Evolutionary conservation across 2,113 vertebrate genomes (phyloP).

Genomic region (Calyptomena viridis): DNA sequence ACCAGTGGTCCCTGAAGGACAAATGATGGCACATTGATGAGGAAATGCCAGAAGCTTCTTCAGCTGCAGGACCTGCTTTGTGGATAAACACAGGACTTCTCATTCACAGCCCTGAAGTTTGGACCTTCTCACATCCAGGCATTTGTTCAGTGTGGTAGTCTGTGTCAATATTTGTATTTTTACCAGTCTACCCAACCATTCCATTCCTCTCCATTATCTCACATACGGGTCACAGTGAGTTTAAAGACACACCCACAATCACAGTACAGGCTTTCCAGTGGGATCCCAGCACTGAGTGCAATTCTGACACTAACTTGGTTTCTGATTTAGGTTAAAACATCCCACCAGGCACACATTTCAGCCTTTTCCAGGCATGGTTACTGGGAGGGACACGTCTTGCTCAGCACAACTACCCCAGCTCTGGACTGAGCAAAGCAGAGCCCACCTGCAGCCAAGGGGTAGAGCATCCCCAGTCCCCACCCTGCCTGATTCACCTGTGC

Average conservation of each 20-base stretch:
- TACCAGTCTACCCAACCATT: not conserved
- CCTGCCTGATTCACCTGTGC: not conserved
- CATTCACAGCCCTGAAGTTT: not conserved
- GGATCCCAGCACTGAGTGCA: not conserved
- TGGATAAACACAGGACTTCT: not conserved
- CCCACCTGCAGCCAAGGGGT: not conserved
- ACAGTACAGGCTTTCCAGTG: not conserved
- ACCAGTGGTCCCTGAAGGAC: not conserved
- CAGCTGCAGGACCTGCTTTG: not conserved
- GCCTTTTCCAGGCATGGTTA: not conserved
- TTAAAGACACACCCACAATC: not conserved
- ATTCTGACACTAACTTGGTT: not conserved
- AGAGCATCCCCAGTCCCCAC: not conserved
- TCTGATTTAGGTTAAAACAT: not conserved
- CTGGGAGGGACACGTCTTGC: fast-evolving
- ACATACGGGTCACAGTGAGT: not conserved
- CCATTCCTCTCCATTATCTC: not conserved
- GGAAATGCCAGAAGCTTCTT: not conserved
- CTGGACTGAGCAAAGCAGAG: not conserved
- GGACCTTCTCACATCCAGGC: not conserved
- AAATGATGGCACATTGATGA: not conserved
- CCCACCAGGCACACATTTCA: not conserved
- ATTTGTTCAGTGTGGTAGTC: not conserved
- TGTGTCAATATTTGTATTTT: not conserved
- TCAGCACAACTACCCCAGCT: not conserved